Base-by-base conservation (phyloP, 1,140 invertebrate species). In the Panulirus ornatus region DNA sequence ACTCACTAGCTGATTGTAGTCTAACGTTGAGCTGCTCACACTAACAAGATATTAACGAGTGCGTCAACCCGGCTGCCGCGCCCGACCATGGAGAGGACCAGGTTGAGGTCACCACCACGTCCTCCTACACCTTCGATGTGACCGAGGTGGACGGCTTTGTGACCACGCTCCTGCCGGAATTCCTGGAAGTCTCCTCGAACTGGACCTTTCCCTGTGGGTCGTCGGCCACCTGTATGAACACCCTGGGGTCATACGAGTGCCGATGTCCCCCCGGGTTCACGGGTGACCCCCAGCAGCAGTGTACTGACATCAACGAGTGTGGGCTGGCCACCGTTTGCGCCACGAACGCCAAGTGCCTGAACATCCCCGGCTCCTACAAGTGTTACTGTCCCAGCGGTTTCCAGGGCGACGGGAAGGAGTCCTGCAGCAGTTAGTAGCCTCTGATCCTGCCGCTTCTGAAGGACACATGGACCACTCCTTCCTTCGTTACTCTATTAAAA, bases 171-270 rank as follows among this genome's bases (percentile, higher is more conserved):
- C 97, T 93, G 92, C 95, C 0, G 97, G 97, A 94, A 96, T 96
- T 16, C 95, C 95, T 66, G 97, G 97, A 97, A 93, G 95, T 95
- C 86, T 93, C 86, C 92, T n/a, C n/a, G n/a, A 92, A 92, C 78
- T 92, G 92, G 76, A 76, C 90, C 36, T 86, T 88, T 92, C 95
- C 96, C 2, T 98, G 97, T 93, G 97, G 97, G 5, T 97, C 96
- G 93, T 97, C 97, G 54, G 98, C 97, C 1, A 96, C 97, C 93
- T 98, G 97, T 93, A 94, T 97, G 27, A 98, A 98, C 92, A 95
- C 95, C n/a, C 94, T 94, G 3, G 97, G 97, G 11, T 96, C 96
- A 1, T 97, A 96, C 93, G 95, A 96, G 90, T 97, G 97, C 94
- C 94, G 95, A 92, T 97, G 97, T 94, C 95, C 95, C n/a, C 94